phyloP scores from a whole-genome alignment of 2,113 vertebrate genomes.

The Probosciger aterrimus region DNA sequence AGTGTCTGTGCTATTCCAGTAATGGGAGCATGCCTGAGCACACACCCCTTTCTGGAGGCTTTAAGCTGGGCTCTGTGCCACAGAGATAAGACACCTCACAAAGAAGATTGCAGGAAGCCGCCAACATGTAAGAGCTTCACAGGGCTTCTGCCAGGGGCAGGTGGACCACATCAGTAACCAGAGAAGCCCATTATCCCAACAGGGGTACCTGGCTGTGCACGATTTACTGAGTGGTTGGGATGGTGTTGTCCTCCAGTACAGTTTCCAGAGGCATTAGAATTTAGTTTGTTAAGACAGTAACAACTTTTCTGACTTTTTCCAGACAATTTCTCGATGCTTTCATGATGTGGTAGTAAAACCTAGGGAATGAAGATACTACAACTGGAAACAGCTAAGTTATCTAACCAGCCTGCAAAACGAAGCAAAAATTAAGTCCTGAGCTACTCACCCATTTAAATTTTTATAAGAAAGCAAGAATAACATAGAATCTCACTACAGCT shows the following conservation, averaged over 20 bases:
- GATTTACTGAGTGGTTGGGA: background rate
- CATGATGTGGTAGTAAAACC: background rate
- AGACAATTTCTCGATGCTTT: background rate
- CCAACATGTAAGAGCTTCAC: background rate
- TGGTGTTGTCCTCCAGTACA: background rate
- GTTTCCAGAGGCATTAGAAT: background rate
- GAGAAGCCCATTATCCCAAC: background rate
- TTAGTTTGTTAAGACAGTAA: background rate
- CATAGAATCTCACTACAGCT: background rate
- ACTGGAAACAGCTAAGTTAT: background rate
- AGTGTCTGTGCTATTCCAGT: background rate
- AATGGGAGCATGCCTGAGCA: background rate
- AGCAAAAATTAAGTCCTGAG: background rate
- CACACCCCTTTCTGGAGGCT: background rate
- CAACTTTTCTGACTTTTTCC: background rate
- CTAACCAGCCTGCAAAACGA: background rate
- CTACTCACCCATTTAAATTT: background rate
- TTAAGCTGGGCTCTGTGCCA: background rate
- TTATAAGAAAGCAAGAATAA: background rate
- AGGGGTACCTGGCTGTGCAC: background rate
- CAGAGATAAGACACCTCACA: background rate
- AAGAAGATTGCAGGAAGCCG: background rate
- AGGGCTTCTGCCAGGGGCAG: accelerated
- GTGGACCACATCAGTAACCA: background rate
- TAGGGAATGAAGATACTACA: background rate